phyloP scores from a whole-genome alignment of 2,888 invertebrate genomes.

The Ceratothoa steindachneri region DNA sequence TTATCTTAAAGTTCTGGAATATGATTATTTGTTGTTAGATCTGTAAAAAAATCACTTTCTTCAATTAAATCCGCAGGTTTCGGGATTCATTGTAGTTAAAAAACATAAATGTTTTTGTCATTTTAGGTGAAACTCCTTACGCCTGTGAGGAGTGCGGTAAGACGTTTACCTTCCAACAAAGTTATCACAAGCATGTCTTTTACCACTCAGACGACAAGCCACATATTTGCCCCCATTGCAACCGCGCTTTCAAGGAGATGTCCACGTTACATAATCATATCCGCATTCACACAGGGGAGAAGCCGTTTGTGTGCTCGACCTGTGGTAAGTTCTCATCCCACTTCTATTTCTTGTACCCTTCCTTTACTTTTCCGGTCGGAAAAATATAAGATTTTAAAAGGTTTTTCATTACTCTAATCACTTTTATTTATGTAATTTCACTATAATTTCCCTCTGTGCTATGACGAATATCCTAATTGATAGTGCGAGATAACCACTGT shows the following conservation, averaged over 20 bases:
- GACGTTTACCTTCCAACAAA: constrained; percentile 84
- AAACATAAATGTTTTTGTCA: too few relatives aligned
- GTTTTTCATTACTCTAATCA: constrained; percentile 15
- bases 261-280: constrained; percentile 83
- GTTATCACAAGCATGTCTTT: constrained; percentile 79
- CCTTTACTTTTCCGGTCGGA: too few relatives aligned
- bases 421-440: background rate
- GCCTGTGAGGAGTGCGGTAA: constrained; percentile 75
- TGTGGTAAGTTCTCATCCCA: constrained; percentile 73
- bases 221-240: constrained; percentile 69
- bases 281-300: constrained; percentile 76
- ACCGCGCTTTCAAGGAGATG: constrained; percentile 77
- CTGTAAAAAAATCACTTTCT: too few relatives aligned
- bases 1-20: too few relatives aligned
- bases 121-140: constrained; percentile 79
- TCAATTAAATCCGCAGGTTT: too few relatives aligned
- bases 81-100: too few relatives aligned
- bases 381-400: too few relatives aligned
- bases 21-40: too few relatives aligned
- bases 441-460: too few relatives aligned
- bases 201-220: constrained; percentile 84
- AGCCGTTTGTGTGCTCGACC: constrained; percentile 79
- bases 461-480: too few relatives aligned
- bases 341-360: too few relatives aligned
- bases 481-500: too few relatives aligned